phyloP scores from a whole-genome alignment of 2,888 invertebrate genomes.

The Pardosa pseudoannulata region DNA sequence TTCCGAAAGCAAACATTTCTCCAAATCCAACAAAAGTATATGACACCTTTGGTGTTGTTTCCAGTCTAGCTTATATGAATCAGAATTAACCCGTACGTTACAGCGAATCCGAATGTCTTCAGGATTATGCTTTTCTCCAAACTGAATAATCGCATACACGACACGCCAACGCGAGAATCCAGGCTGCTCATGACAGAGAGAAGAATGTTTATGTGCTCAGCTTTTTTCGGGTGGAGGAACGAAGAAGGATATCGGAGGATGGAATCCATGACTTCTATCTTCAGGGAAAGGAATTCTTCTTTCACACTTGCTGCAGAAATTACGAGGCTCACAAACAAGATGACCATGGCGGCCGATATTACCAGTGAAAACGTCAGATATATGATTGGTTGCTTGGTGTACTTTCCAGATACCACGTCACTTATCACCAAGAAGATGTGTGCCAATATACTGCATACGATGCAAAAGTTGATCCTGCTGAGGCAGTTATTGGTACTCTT shows the following conservation, averaged over 20 bases:
- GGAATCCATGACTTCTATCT: background rate
- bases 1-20: no score
- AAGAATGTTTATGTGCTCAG: constrained; percentile 8
- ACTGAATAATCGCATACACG: constrained; percentile 22
- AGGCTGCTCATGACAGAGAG: background rate
- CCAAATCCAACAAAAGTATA: no score
- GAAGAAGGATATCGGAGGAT: background rate
- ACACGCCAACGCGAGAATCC: background rate
- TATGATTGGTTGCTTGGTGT: background rate
- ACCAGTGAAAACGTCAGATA: background rate
- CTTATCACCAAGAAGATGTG: background rate
- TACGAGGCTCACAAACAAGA: background rate
- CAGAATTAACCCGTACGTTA: constrained; percentile 30
- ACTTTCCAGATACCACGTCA: background rate
- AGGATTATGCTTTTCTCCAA: constrained; percentile 18
- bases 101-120: constrained; percentile 16
- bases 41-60: no score
- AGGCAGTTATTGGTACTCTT: background rate
- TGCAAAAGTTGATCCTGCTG: background rate
- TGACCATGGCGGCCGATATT: background rate
- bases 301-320: background rate
- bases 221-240: background rate
- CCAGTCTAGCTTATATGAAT: constrained; percentile 19
- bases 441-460: background rate
- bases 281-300: constrained; percentile 3